These are phyloP conservation scores for Melanaphis sacchari DNA, from an alignment of 1,140 invertebrate species.

Conservation along the genomic window DNA sequence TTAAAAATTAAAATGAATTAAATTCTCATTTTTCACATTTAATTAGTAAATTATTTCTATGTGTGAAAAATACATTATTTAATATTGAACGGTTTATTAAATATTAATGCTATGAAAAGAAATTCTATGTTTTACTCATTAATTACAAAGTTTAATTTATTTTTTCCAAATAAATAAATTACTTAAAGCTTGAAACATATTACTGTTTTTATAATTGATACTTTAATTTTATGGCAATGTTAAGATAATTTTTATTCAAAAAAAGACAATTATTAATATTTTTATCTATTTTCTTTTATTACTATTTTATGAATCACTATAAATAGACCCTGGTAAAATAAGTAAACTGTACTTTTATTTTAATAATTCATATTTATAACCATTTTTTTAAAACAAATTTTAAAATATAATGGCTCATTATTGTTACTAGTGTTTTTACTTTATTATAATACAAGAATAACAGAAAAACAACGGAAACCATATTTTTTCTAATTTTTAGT, in stretches of 20 bases:
- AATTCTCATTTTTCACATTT: not conserved
- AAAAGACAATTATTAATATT: not conserved
- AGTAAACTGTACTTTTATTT: not conserved
- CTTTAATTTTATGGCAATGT: not conserved
- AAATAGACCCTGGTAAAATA: not conserved
- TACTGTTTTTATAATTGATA: not conserved
- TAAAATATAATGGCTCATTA: not conserved
- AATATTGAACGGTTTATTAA: not conserved
- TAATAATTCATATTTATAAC: not conserved
- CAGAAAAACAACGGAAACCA: constrained; percentile 14
- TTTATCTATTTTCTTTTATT: not conserved
- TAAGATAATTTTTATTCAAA: not conserved
- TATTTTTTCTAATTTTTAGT: constrained; percentile 25
- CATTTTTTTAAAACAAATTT: not conserved
- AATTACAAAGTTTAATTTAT: not conserved
- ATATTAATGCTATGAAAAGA: not conserved
- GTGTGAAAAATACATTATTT: not conserved
- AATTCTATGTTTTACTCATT: not conserved
- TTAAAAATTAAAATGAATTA: not conserved
- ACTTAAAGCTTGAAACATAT: not conserved
- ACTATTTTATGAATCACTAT: not conserved
- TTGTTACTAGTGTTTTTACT: not conserved
- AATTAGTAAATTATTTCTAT: not conserved
- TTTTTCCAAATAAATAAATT: not conserved
- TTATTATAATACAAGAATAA: not conserved